These are phyloP conservation scores for Hemicrepidius hirtus DNA, from an alignment of 2,888 invertebrate species.

Conservation along the genomic window DNA sequence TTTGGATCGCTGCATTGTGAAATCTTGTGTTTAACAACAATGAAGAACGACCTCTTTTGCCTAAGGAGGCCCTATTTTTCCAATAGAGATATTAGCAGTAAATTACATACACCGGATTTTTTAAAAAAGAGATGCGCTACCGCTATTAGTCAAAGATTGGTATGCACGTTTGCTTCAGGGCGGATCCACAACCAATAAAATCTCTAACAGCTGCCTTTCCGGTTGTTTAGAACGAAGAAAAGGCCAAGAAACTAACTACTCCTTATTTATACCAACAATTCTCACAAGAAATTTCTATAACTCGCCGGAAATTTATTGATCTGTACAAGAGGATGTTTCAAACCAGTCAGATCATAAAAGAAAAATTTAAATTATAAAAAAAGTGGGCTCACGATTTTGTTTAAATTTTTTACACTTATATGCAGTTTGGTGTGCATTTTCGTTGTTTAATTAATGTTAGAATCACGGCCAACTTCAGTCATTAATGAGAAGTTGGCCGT, in stretches of 20 bases:
- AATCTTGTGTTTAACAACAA: conserved; percentile 9
- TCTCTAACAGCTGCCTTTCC: conserved; percentile 18
- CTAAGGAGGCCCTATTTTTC: conserved; percentile 9
- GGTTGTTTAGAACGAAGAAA: not conserved
- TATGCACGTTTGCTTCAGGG: conserved; percentile 12
- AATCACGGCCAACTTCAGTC: no score
- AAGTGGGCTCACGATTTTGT: no score
- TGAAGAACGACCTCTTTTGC: conserved; percentile 17
- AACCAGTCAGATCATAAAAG: no score
- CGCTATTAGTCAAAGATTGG: conserved; percentile 26
- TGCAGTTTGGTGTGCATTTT: no score
- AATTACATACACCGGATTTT: conserved; percentile 33
- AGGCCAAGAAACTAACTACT: conserved; percentile 18
- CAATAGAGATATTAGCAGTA: conserved; percentile 42
- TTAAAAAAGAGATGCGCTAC: conserved; percentile 35
- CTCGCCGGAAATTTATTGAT: no score
- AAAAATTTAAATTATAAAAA: no score
- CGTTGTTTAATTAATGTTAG: no score
- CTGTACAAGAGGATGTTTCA: no score
- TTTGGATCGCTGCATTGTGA: conserved; percentile 21
- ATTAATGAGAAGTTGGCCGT: no score
- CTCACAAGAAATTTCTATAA: not conserved
- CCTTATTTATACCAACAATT: not conserved
- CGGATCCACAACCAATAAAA: conserved; percentile 7
- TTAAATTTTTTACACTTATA: no score